Percentiles rank a stretch among this genome's conserved stretches.
These are phyloP conservation scores for Scalopus aquaticus DNA, from an alignment of 2,113 vertebrate species.

Conservation along the genomic window DNA sequence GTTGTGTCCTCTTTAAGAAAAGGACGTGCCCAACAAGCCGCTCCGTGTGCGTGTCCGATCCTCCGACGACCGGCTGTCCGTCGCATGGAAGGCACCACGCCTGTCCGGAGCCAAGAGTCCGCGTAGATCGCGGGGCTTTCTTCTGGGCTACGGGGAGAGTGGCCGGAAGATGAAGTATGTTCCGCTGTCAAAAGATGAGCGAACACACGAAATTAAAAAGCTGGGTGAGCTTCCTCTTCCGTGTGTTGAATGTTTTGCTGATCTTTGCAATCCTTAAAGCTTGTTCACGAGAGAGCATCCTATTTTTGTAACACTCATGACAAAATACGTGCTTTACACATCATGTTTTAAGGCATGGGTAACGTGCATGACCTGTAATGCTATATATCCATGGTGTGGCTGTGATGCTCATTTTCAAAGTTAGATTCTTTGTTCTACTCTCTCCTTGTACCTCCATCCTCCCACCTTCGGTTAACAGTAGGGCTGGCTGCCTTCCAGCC, in stretches of 20 bases:
- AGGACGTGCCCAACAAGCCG: constrained; percentile 85
- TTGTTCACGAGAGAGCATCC: accelerated
- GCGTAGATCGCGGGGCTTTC: constrained; percentile 84
- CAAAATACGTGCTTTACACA: no score
- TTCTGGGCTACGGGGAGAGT: constrained; percentile 86
- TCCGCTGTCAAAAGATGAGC: constrained; percentile 89
- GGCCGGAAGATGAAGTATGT: constrained; percentile 87
- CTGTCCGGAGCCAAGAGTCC: constrained; percentile 89
- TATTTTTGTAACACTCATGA: no score
- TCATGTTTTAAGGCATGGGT: no score
- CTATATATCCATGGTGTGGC: no score
- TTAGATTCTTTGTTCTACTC: neutral
- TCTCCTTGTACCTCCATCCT: accelerated
- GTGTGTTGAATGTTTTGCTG: accelerated
- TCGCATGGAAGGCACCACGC: constrained; percentile 89
- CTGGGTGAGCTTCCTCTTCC: constrained; percentile 85
- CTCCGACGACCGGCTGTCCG: constrained; percentile 77
- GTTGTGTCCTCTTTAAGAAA: constrained; percentile 85
- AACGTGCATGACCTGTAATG: no score
- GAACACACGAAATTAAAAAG: constrained; percentile 88
- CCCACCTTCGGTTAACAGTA: neutral
- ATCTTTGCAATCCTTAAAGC: neutral
- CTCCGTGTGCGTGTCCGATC: constrained; percentile 82
- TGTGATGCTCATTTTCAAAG: no score
- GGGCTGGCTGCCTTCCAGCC: neutral